Percentiles rank a stretch among this genome's conserved stretches.
These are phyloP conservation scores for Hypsopygia costalis DNA, from an alignment of 2,888 invertebrate genomes.

Conservation along the genomic window DNA sequence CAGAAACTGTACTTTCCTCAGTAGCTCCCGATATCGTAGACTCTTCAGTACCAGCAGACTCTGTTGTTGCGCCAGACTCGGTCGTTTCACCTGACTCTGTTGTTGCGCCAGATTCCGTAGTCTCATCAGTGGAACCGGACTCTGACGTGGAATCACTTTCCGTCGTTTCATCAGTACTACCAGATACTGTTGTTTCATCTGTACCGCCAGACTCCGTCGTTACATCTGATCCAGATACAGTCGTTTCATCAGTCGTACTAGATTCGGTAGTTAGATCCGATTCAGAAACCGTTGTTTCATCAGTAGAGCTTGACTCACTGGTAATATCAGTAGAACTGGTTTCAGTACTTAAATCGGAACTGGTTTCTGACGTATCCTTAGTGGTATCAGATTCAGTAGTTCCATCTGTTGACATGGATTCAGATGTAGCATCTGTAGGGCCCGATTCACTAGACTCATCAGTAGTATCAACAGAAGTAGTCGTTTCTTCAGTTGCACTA, in stretches of 20 bases:
- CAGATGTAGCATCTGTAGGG: slow-evolving; percentile 17
- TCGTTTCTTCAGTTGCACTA: slow-evolving; percentile 17
- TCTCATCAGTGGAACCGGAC: slow-evolving; percentile 7
- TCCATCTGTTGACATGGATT: slow-evolving; percentile 16
- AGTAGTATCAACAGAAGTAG: slow-evolving; percentile 13
- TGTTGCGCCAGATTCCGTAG: slow-evolving; percentile 9
- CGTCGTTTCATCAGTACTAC: slow-evolving; percentile 16
- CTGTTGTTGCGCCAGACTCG: slow-evolving; percentile 11
- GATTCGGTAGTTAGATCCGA: slow-evolving; percentile 17
- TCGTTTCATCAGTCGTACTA: slow-evolving; percentile 16
- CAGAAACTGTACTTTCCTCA: slow-evolving; percentile 12
- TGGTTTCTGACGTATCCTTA: slow-evolving; percentile 6
- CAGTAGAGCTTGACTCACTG: too few relatives aligned
- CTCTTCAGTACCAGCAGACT: slow-evolving; percentile 6
- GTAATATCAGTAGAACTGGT: slow-evolving; percentile 11
- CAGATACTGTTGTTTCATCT: slow-evolving; percentile 16
- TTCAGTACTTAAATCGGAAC: too few relatives aligned
- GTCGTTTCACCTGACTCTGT: slow-evolving; percentile 12
- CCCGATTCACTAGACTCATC: slow-evolving; percentile 15
- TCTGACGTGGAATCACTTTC: slow-evolving; percentile 10
- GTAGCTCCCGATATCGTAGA: background rate
- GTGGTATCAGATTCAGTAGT: slow-evolving; percentile 18
- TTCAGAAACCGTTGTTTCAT: slow-evolving; percentile 9
- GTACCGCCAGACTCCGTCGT: slow-evolving; percentile 12
- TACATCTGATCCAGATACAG: slow-evolving; percentile 6